phyloP scores from a whole-genome alignment of 2,888 invertebrate genomes.

The Drosophila tripunctata region DNA sequence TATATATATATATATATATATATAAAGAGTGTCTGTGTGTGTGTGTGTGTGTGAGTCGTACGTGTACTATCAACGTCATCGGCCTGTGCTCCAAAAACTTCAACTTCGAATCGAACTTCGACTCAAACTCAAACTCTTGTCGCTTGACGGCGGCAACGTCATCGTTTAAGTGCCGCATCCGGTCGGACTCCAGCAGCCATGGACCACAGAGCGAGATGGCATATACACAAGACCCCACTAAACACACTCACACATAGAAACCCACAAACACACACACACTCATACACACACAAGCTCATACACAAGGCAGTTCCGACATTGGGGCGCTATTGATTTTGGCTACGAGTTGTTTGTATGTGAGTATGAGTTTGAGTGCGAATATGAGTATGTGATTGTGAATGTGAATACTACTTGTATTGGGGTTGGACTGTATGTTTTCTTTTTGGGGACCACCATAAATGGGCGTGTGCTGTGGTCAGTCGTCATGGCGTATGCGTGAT shows the following conservation, averaged over 20 bases:
- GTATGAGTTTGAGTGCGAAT: conserved; percentile 2
- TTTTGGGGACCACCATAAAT: conserved; percentile 36
- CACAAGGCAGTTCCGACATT: conserved; percentile 43
- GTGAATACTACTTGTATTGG: conserved; percentile 29
- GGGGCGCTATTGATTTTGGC: conserved; percentile 73
- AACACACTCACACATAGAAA: not conserved
- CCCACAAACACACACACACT: conserved; percentile 4
- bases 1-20: conserved; percentile 3
- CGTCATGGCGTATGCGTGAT: conserved; percentile 39
- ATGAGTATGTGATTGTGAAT: conserved; percentile 7
- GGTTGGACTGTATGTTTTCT: conserved; percentile 29
- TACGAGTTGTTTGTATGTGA: conserved; percentile 10
- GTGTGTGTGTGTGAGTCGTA: conserved; percentile 42
- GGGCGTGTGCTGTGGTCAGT: conserved; percentile 62
- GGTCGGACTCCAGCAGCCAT: conserved; percentile 35
- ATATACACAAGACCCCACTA: conserved; percentile 6
- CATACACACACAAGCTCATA: conserved; percentile 5
- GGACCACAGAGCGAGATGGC: conserved; percentile 48
- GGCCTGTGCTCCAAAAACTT: conserved; percentile 54
- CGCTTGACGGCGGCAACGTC: conserved; percentile 39
- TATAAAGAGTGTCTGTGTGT: conserved; percentile 19
- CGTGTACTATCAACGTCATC: conserved; percentile 74
- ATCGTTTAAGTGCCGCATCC: conserved; percentile 74
- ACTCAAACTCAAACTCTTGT: conserved; percentile 11
- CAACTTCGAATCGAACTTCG: not conserved